phyloP scores from a whole-genome alignment of 2,797 vertebrate genomes.

The Vultur gryphus region DNA sequence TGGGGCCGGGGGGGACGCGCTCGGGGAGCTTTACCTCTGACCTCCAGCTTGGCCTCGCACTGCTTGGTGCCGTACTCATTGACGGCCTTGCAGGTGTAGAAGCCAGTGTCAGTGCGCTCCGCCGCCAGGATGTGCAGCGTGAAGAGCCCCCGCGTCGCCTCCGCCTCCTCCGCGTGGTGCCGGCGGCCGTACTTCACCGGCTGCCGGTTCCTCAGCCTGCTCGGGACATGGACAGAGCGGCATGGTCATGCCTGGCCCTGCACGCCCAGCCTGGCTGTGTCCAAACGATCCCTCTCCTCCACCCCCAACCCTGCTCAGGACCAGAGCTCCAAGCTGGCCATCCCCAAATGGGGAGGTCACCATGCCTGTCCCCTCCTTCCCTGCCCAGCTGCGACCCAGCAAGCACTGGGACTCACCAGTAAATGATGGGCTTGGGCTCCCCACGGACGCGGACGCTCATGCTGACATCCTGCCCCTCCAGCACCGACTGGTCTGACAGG shows the following conservation, averaged over 20 bases:
- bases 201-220: constrained; percentile 93
- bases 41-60: constrained; percentile 90
- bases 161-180: constrained; percentile 81
- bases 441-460: constrained; percentile 88
- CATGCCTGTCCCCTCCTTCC: background rate
- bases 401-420: constrained; percentile 82
- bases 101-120: constrained; percentile 83
- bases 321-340: background rate
- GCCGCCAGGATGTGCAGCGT: constrained; percentile 86
- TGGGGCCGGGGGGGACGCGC: background rate
- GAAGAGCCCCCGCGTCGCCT: constrained; percentile 80
- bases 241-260: background rate
- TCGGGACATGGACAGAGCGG: background rate
- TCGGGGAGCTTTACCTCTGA: constrained; percentile 82
- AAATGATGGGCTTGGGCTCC: constrained; percentile 95
- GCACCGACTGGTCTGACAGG: constrained; percentile 85
- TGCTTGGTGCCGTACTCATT: constrained; percentile 96
- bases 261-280: background rate
- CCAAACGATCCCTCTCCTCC: background rate
- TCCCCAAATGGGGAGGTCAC: background rate
- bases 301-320: background rate
- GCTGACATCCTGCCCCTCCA: constrained; percentile 91
- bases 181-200: constrained; percentile 87
- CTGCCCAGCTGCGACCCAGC: background rate
- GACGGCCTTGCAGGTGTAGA: constrained; percentile 95